Base-by-base conservation (phyloP, 2,888 invertebrate genomes). In the Cryptocephalus primarius region DNA sequence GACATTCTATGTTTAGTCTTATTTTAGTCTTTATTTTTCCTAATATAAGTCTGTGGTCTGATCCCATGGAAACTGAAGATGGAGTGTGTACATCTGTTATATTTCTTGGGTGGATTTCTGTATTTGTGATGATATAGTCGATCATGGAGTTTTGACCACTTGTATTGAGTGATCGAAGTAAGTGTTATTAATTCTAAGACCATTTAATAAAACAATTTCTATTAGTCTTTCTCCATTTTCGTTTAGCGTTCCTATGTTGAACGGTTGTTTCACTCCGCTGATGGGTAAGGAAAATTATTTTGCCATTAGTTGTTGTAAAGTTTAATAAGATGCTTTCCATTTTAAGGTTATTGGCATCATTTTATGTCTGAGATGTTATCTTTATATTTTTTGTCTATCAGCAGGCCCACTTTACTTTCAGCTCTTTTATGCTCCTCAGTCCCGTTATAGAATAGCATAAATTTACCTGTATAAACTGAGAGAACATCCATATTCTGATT, bases 121-220 rank as follows among this genome's bases (percentile, higher is more conserved):
- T 2, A 6, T 22, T 36, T 6, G 6, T 36, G 2, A 36, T 6
- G 6, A 36, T 4, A 36, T 36, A 36, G 12, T 36, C 36, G 2
- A 40, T 40, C 40, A 40, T 42, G 8, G 42, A 42, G 4, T 32
- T 42, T 9, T 12, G 33, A 1, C 42, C 32, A 9, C 33, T 32
- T 42, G 42, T 42, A 42, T 32, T 10, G 42, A 32, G 12, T 42
- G 42, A 8, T 42, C 32, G 12, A 32, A 42, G 12, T 42, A 42
- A 9, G 42, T 42, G 33, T 42, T 42, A 9, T 32, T 41, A n/a
- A 41, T 41, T 22, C 13, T 1, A 2, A 41, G 22, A 14, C 22
- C 13, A n/a, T 41, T 41, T n/a, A 9, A 12, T 41, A 41, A 6
- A 6, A 14, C 6, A 1, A 41, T 11, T 41, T 14, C 41, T 41